Percentiles rank a stretch among this genome's conserved stretches.
Conservation (phyloP, 2,113 vertebrate genomes). For the Epinephelus moara region DNA sequence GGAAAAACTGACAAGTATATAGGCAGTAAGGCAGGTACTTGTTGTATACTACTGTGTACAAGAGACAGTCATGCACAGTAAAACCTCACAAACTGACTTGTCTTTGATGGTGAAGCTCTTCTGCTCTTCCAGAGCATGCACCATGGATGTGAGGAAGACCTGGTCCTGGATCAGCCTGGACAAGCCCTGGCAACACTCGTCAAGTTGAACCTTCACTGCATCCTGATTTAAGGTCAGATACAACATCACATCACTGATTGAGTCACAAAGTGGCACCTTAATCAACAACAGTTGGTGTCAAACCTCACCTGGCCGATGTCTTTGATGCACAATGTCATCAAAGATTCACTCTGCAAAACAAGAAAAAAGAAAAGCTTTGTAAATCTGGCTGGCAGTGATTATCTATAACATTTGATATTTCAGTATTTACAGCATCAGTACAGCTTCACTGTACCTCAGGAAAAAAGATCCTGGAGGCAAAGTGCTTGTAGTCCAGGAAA, state of each 20-base stretch:
- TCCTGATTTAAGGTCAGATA: slow-evolving; percentile 63
- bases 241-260: not conserved
- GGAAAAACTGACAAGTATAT: not conserved
- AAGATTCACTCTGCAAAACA: slow-evolving; percentile 64
- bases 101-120: slow-evolving; percentile 77
- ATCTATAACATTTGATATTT: not conserved
- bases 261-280: not conserved
- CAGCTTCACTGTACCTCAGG: slow-evolving; percentile 89
- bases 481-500: slow-evolving; percentile 98
- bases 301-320: slow-evolving; percentile 81
- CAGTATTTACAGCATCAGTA: not conserved
- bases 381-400: not conserved
- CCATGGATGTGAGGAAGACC: slow-evolving; percentile 76
- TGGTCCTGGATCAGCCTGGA: slow-evolving; percentile 72
- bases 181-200: slow-evolving; percentile 64
- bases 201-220: slow-evolving; percentile 50
- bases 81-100: slow-evolving; percentile 63
- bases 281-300: too few species aligned
- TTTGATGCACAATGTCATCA: slow-evolving; percentile 71
- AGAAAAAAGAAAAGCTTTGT: slow-evolving; percentile 5
- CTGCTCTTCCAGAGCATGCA: slow-evolving; percentile 79
- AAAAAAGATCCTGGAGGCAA: slow-evolving; percentile 95
- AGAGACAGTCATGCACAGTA: not conserved
- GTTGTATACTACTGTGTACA: not conserved
- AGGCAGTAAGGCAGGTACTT: too few species aligned